These are phyloP conservation scores for Ammospiza caudacuta DNA, from an alignment of 2,113 vertebrate genomes.

Conservation along the genomic window DNA sequence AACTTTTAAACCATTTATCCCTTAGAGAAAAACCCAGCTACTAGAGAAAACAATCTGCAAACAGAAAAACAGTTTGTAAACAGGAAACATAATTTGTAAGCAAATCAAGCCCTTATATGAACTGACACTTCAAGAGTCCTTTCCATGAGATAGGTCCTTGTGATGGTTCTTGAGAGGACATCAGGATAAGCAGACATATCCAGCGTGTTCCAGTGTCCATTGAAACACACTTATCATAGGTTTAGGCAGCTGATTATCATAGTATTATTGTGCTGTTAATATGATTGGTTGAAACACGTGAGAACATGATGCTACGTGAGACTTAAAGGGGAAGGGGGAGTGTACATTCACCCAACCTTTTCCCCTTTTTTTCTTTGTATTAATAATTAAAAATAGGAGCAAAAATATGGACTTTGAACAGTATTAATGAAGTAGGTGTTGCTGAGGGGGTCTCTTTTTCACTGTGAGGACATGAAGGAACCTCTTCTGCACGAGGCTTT, in stretches of 20 bases:
- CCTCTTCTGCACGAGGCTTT: background rate
- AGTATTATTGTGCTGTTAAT: background rate
- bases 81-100: background rate
- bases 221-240: background rate
- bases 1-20: background rate
- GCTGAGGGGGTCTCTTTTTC: background rate
- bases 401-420: background rate
- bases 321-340: background rate
- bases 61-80: background rate
- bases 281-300: background rate
- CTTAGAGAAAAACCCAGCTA: background rate
- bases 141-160: background rate
- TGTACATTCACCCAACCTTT: background rate
- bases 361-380: background rate
- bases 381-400: background rate
- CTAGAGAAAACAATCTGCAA: background rate
- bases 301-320: background rate
- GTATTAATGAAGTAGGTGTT: background rate
- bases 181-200: background rate
- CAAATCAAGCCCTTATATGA: background rate
- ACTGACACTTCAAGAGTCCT: background rate
- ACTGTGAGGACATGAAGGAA: background rate
- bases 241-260: background rate
- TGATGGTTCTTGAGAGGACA: background rate
- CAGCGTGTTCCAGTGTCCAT: background rate